Evolutionary conservation across 2,113 vertebrate species (phyloP), one percentile per base, ranked within the genome.

Genomic region (Anguilla japonica): DNA sequence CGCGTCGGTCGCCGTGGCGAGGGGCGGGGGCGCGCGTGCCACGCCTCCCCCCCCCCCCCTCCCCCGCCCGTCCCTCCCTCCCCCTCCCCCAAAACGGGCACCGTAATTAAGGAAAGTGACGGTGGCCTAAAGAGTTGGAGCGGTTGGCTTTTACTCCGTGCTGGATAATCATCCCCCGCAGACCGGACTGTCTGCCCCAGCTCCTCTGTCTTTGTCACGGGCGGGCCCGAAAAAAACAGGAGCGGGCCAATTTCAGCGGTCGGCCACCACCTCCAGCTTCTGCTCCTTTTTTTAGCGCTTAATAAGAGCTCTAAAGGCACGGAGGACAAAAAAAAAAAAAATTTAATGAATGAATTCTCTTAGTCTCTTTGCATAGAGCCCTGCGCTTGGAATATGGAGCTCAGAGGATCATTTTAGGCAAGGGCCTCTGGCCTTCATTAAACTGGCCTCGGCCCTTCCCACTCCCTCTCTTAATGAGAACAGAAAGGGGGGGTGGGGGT

Each of bases 391-490:
- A 57, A 84, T 57, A 67, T 63, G 26, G 84, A 57, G n/a, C 80
- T 89, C 84, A 56, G 20, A 85, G 84, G 53, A 29, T 2, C 2
- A 26, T 80, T 43, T 34, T 18, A 6, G 7, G 6, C 71, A 6
- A 4, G 11, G 79, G 84, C 83, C 81, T 7, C 84, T 91, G 90
- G 91, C 90, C 92, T 93, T 91, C 85, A 91, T 92, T 91, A 91
- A 84, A 79, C 60, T 11, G 85, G 83, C 87, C 90, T 88, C 89
- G 57, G 83, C 87, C 89, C 91, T 80, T 79, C 29, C 20, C 79
- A 46, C 63, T n/a, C 5, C 8, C 78, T 40, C 15, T 87, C 84
- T 90, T 92, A 93, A 94, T 92, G 91, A 93, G 89, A 92, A 29
- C 3, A 50, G 26, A 83, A 16, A 79, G 20, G 46, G 29, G 40